Percentiles rank a stretch among this genome's conserved stretches.
These are phyloP conservation scores for Rhamnusium bicolor DNA, from an alignment of 2,888 invertebrate species.

Conservation along the genomic window DNA sequence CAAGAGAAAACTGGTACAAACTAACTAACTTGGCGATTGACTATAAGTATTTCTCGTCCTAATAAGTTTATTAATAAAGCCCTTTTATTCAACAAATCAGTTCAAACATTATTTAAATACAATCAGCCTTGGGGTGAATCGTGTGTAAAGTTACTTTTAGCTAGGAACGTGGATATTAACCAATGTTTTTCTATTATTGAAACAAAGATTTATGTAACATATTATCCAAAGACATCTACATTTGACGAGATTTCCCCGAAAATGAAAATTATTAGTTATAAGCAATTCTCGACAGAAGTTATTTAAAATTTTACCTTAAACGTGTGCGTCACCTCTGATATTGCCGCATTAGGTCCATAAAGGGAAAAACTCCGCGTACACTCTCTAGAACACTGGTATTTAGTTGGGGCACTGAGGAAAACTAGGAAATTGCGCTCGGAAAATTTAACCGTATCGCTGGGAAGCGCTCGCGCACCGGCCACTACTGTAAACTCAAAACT, in stretches of 20 bases:
- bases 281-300: background rate
- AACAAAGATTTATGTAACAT: background rate
- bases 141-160: background rate
- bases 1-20: conserved; percentile 12
- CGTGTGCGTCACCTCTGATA: conserved; percentile 57
- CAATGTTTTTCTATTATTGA: background rate
- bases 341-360: conserved; percentile 59
- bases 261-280: background rate
- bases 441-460: conserved; percentile 41
- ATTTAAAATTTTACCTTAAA: conserved; percentile 50
- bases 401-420: conserved; percentile 57
- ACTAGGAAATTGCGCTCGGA: conserved; percentile 56
- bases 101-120: background rate
- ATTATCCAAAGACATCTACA: background rate
- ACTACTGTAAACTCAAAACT: conserved; percentile 35
- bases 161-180: background rate
- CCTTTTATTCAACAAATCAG: background rate
- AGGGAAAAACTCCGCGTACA: conserved; percentile 52
- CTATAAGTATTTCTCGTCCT: background rate
- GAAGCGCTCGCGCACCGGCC: conserved; percentile 51
- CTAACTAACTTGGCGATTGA: conserved; percentile 6
- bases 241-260: background rate
- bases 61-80: conserved; percentile 2
- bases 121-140: background rate
- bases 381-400: conserved; percentile 56